These are phyloP conservation scores for Dioctria rufipes DNA, from an alignment of 2,888 invertebrate species.

Conservation along the genomic window DNA sequence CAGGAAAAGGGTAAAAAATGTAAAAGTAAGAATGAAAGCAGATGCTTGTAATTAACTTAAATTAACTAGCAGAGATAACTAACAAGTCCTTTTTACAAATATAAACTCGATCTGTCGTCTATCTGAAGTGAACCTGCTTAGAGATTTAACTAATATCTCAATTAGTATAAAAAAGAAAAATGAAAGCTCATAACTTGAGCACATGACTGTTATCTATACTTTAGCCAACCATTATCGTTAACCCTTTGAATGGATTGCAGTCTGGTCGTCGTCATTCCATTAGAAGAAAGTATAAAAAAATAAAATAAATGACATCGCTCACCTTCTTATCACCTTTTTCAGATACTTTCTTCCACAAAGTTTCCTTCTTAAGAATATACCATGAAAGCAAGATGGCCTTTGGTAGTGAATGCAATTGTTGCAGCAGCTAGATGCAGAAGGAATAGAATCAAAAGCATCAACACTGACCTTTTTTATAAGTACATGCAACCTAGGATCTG, in stretches of 20 bases:
- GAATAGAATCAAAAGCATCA: neutral
- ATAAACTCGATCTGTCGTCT: neutral
- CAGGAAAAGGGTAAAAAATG: too few species aligned
- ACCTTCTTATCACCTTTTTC: constrained; percentile 45
- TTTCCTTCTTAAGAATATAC: neutral
- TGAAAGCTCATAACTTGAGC: neutral
- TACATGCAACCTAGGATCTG: neutral
- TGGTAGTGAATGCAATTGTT: neutral
- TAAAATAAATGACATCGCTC: constrained; percentile 41
- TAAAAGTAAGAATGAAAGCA: constrained; percentile 23
- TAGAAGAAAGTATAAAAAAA: constrained; percentile 2
- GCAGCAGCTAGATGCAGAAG: neutral
- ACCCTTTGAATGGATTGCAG: constrained; percentile 24
- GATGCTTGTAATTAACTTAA: constrained; percentile 23
- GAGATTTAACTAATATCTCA: constrained; percentile 46
- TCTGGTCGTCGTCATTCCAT: constrained; percentile 29
- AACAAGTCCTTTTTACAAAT: constrained; percentile 30
- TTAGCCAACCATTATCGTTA: constrained; percentile 30
- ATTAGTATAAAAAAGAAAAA: neutral
- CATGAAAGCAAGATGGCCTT: neutral
- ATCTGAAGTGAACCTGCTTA: neutral
- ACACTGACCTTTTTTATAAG: neutral
- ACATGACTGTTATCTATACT: constrained; percentile 11
- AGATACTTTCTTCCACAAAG: constrained; percentile 23
- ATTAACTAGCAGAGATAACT: constrained; percentile 13